Evolutionary conservation across 2,888 invertebrate genomes (phyloP), one percentile per base, ranked within the genome.

Genomic region (Melipona beecheii): DNA sequence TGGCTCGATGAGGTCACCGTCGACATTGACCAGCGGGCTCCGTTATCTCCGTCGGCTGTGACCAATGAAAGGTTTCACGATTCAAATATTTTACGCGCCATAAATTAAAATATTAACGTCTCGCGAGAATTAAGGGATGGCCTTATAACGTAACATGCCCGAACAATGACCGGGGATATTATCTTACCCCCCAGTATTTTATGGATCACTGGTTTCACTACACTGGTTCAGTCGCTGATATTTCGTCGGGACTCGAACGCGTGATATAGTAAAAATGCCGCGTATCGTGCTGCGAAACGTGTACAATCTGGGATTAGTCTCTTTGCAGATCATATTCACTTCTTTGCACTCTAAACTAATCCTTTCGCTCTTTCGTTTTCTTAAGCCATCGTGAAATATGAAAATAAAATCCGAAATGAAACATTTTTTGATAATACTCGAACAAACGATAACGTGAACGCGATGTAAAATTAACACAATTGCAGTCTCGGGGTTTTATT

Each of bases 1-100:
- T 56, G 56, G 21, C 17, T 70, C 78, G 78, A 86, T 84, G 81
- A 86, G 78, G 77, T 86, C 86, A 71, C 73, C 81, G 64, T 69
- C 72, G 77, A 80, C 81, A 85, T 78, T 75, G 87, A 81, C 72
- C 75, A 71, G 31, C 64, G 75, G 71, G 82, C 84, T 72, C 49
- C 52, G 4, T 62, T 77, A 80, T 79, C 78, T 78, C 56, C 43
- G 43, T 64, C 31, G 54, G 52, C 52, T n/a, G 52, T 66, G 60
- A 31, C 31, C 70, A 66, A 65, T 79, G 54, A 17, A 68, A 62
- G 60, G n/a, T n/a, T n/a, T n/a, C n/a, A 19, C 27, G 36, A 70
- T 11, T 65, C 50, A 9, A 27, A 19, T 27, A 9, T 60, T 60
- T 60, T 60, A 60, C 27, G 9, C 27, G 54, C 21, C 54, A 17